Evolutionary conservation across 2,888 invertebrate species (phyloP).

Genomic region (Peribatodes rhomboidaria): DNA sequence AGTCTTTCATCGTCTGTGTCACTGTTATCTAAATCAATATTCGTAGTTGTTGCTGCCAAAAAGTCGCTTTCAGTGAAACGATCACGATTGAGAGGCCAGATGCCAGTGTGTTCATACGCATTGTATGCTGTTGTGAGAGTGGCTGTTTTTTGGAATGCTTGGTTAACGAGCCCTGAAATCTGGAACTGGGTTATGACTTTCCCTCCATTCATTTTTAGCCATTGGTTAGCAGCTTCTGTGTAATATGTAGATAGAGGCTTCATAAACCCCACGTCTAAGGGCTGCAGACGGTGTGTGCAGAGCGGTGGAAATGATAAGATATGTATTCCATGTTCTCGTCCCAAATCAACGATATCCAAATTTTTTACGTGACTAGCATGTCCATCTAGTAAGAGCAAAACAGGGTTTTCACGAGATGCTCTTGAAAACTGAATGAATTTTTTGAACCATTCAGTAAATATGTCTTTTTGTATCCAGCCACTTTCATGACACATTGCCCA

Average conservation of each 20-base stretch:
- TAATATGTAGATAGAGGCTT: conserved; percentile 2
- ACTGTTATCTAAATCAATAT: not conserved
- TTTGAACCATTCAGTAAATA: conserved; percentile 34
- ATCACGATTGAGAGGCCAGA: conserved; percentile 4
- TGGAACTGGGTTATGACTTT: not conserved
- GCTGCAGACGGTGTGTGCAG: conserved; percentile 16
- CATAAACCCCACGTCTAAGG: conserved; percentile 12
- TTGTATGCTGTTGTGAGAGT: not conserved
- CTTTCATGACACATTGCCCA: conserved; percentile 37
- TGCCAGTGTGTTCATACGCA: not conserved
- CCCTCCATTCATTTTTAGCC: not conserved
- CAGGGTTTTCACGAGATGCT: conserved; percentile 44
- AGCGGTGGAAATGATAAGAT: conserved; percentile 17
- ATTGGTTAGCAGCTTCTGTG: not conserved
- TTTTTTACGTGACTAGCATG: conserved; percentile 46
- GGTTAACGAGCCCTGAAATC: not conserved
- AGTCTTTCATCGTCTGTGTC: not conserved
- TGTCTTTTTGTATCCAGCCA: conserved; percentile 45
- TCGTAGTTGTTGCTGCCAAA: not conserved
- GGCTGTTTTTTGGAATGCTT: not conserved
- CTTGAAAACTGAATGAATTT: conserved; percentile 39
- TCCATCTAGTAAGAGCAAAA: conserved; percentile 48
- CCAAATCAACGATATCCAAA: conserved; percentile 41
- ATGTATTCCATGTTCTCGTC: not conserved
- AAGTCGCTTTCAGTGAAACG: not conserved